Evolutionary conservation across 92 coral and sea anemone genomes (phyloP), one percentile per base, ranked within the genome.

Genomic region (Hydrozoanthus gracilis): DNA sequence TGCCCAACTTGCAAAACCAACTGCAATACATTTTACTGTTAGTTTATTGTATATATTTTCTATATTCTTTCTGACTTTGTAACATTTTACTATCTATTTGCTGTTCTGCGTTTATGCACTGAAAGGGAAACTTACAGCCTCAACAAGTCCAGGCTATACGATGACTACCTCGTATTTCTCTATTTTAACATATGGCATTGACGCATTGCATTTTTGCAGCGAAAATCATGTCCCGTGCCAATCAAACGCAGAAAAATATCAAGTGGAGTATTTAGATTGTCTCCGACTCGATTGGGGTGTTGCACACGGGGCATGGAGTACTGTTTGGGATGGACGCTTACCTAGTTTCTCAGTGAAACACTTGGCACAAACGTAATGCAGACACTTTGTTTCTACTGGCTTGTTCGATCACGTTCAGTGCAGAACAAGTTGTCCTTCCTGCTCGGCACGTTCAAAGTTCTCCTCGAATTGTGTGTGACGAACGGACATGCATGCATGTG

Each of bases 1-100:
- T 54, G 46, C 86, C 82, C 82, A n/a, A 86, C 69, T 48, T 78
- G 27, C 5, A 51, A 48, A 48, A 87, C 90, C 86, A 79, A 44
- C 90, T 69, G 45, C 4, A 77, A 20, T 77, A 52, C 67, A 77
- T 54, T 77, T 52, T 77, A 77, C 8, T 51, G 47, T 77, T 77
- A 55, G 70, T 51, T 77, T 52, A n/a, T 52, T 16, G 82, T 20
- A n/a, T 20, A 52, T n/a, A n/a, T n/a, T 76, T 76, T 18, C 18
- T 17, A 46, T n/a, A n/a, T n/a, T n/a, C n/a, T n/a, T n/a, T n/a
- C n/a, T n/a, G 68, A 71, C 35, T 44, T 71, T 71, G 44, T 71
- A 71, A 51, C 76, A 71, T 71, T 71, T 71, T 71, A n/a, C n/a
- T 69, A 71, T 71, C 18, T 71, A 71, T 51, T 71, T 8, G 76